phyloP scores from a whole-genome alignment of 2,113 vertebrate genomes.

The Laticauda laticaudata region DNA sequence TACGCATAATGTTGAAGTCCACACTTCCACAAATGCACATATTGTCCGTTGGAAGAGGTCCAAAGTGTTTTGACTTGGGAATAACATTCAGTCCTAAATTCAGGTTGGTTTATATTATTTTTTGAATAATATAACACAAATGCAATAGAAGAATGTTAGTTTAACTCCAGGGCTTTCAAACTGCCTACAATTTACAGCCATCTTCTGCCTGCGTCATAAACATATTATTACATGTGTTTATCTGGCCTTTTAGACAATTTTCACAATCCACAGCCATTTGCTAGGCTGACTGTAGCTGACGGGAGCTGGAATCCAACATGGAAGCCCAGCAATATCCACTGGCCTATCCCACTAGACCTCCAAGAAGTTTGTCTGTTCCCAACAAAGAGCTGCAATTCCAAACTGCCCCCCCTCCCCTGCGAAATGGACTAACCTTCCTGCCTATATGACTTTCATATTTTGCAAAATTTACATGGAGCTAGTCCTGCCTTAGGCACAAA shows the following conservation, averaged over 20 bases:
- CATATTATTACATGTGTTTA: neutral
- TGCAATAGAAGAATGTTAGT: neutral
- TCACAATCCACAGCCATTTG: neutral
- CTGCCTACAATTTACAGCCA: neutral
- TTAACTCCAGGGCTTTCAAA: neutral
- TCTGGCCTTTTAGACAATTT: neutral
- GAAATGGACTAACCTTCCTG: neutral
- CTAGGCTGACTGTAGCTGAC: neutral
- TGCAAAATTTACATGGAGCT: neutral
- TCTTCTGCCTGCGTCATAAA: neutral
- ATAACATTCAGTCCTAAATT: neutral
- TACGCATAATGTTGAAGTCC: neutral
- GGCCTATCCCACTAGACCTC: neutral
- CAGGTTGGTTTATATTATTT: neutral
- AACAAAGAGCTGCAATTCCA: neutral
- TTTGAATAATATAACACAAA: neutral
- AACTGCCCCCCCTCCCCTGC: neutral
- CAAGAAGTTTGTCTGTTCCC: neutral
- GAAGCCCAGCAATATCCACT: neutral
- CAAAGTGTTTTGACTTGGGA: neutral
- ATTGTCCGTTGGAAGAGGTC: neutral
- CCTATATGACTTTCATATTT: neutral
- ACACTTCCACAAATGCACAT: neutral
- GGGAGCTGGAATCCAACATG: neutral
- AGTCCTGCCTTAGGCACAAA: neutral